Conservation (phyloP, 1,140 invertebrate genomes). For the Drosophila sturtevanti region DNA sequence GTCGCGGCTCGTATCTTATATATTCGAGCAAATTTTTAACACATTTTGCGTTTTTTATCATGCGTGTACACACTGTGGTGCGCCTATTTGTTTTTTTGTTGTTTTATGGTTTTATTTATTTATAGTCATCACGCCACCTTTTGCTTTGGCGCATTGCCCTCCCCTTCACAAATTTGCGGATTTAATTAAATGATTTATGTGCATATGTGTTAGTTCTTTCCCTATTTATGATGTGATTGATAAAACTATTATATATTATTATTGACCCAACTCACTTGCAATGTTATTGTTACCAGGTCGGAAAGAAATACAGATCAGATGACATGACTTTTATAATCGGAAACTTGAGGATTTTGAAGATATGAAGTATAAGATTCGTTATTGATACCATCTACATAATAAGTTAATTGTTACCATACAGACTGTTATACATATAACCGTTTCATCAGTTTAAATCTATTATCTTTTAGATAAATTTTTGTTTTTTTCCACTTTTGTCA, state of each 20-base stretch:
- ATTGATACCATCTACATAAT: background rate
- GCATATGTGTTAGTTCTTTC: conserved; percentile 11
- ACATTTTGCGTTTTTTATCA: conserved; percentile 50
- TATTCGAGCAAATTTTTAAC: conserved; percentile 29
- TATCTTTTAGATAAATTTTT: too few relatives aligned
- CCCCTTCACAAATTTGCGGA: background rate
- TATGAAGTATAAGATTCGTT: background rate
- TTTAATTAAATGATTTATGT: conserved; percentile 59
- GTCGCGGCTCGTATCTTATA: background rate
- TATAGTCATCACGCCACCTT: conserved; percentile 76
- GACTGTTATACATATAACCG: too few relatives aligned
- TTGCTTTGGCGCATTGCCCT: conserved; percentile 16
- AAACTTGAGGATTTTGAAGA: too few relatives aligned
- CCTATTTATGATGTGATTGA: conserved; percentile 39
- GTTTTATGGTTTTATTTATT: conserved; percentile 66
- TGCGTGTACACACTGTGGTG: conserved; percentile 25
- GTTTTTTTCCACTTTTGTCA: too few relatives aligned
- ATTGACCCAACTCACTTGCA: conserved; percentile 1
- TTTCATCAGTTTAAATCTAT: too few relatives aligned
- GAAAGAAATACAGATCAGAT: too few relatives aligned
- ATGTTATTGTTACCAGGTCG: background rate
- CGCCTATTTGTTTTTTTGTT: conserved; percentile 37
- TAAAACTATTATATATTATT: background rate
- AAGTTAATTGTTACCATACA: background rate
- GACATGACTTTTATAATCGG: too few relatives aligned